Base-by-base conservation (phyloP, 2,797 vertebrate species). In the Ctenopoma multispine region DNA sequence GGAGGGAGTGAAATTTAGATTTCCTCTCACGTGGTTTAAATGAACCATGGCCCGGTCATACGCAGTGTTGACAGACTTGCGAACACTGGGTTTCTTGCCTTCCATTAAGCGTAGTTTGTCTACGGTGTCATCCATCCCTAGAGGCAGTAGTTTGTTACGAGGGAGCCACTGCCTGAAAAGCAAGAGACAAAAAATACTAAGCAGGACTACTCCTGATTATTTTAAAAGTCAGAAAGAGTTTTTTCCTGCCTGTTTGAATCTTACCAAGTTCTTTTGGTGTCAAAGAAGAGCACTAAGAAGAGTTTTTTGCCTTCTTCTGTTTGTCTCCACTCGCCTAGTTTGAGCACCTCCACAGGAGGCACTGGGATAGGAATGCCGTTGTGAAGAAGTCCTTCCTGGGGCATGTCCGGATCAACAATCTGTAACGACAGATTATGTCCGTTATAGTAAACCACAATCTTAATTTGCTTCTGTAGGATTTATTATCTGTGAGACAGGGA, bases 251-350 rank as follows among this genome's bases (percentile, higher is more conserved):
- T 23, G 62, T 58, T 38, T 23, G 21, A 64, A 49, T 72, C 96
- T 96, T 87, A 99, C 98, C 98, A 99, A 71, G 98, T 99, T 88
- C 98, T 95, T 90, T 99, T 99, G 88, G 98, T 97, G 92, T 99
- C 98, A 89, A 99, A 99, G 92, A 99, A 99, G 77, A 99, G 96
- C 87, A 99, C 97, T 41, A 99, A 94, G 93, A 98, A 99, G 86
- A 98, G 96, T 79, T 96, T 97, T 86, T 98, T 94, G 63, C 94
- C 95, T 58, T 93, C 94, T 75, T 98, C 97, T 2, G 87, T 92
- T 87, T 95, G 94, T 72, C 94, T 95, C 90, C 95, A 95, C 77
- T 97, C 94, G 60, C 97, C 97, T 88, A 99, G 83, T 88, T 96
- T 97, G 86, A 99, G 91, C 80, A 99, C 98, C 68, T 99, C 97